These are phyloP conservation scores for Gadus chalcogrammus DNA, from an alignment of 2,113 vertebrate genomes.

Conservation along the genomic window DNA sequence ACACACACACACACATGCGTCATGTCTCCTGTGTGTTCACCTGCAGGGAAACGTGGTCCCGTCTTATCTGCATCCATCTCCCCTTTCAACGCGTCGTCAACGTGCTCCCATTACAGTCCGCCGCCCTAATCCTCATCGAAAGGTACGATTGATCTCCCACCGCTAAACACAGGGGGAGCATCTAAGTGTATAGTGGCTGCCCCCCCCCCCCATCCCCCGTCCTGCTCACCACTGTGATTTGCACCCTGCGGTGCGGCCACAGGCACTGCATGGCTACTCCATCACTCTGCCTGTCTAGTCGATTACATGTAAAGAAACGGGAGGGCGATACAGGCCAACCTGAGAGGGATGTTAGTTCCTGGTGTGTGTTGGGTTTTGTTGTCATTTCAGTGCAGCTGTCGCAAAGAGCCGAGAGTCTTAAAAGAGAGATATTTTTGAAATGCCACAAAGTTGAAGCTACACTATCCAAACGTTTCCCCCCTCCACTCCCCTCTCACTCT, in stretches of 20 bases:
- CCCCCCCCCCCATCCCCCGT: too few relatives aligned
- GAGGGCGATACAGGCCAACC: too few relatives aligned
- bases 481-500: background rate
- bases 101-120: constrained; percentile 40
- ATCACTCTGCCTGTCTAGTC: too few relatives aligned
- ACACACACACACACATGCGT: too few relatives aligned
- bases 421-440: too few relatives aligned
- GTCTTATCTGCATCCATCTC: constrained; percentile 16
- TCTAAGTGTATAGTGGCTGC: background rate
- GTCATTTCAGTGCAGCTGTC: too few relatives aligned
- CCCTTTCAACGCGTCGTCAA: constrained; percentile 23
- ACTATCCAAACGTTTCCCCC: too few relatives aligned
- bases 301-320: too few relatives aligned
- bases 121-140: constrained; percentile 47
- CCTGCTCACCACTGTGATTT: background rate
- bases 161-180: constrained; percentile 33
- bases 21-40: background rate
- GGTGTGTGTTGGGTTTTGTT: too few relatives aligned
- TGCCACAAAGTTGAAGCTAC: too few relatives aligned
- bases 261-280: background rate
- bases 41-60: constrained; percentile 29
- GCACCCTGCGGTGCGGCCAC: constrained; percentile 1
- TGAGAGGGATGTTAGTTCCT: too few relatives aligned
- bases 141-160: constrained; percentile 40
- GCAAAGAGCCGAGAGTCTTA: too few relatives aligned